These are phyloP conservation scores for Drosophila eohydei DNA, from an alignment of 2,888 invertebrate genomes.

Conservation along the genomic window DNA sequence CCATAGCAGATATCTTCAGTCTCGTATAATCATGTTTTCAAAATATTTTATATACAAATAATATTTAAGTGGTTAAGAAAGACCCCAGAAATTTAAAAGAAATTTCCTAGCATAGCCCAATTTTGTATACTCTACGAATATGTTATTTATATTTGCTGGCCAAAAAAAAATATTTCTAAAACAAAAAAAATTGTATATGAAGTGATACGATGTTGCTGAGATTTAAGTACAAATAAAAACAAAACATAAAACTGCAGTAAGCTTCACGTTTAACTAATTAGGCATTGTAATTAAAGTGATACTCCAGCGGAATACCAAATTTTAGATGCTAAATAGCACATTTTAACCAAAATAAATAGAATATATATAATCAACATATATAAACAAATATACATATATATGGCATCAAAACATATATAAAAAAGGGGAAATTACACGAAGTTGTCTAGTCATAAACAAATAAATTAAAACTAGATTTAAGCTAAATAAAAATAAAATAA, in stretches of 20 bases:
- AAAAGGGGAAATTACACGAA: not conserved
- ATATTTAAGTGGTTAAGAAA: not conserved
- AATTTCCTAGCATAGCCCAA: not conserved
- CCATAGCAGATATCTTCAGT: not conserved
- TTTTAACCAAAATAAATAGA: not conserved
- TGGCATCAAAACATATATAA: not conserved
- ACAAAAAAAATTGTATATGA: not conserved
- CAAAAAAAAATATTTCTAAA: not conserved
- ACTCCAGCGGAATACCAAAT: not conserved
- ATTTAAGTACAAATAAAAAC: not conserved
- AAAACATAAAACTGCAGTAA: not conserved
- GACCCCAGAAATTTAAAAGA: not conserved
- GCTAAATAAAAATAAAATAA: not conserved
- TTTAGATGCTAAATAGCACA: not conserved
- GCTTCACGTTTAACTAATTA: conserved; percentile 9
- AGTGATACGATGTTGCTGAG: not conserved
- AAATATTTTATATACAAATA: not conserved
- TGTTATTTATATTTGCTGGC: not conserved
- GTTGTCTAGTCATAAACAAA: not conserved
- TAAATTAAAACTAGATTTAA: no score
- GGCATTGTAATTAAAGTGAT: not conserved
- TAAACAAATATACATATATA: not conserved
- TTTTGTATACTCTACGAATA: not conserved
- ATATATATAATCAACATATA: not conserved
- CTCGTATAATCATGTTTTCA: not conserved